Evolutionary conservation across 2,113 vertebrate genomes (phyloP).

Genomic region (Pristiophorus japonicus): DNA sequence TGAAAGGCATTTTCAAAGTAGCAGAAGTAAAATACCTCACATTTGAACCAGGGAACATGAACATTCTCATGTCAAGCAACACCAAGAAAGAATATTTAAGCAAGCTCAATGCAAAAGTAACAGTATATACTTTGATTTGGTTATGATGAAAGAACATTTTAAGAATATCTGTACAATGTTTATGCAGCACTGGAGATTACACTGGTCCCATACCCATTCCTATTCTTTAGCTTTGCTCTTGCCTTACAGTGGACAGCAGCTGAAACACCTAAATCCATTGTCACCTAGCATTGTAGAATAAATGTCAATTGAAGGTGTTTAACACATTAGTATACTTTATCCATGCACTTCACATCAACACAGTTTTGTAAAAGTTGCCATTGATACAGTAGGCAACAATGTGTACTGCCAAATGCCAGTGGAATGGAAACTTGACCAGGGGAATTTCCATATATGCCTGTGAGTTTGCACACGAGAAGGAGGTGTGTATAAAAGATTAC

Average conservation of each 20-base stretch:
- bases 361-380: background rate
- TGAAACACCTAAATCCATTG: background rate
- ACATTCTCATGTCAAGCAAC: background rate
- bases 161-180: too few relatives aligned
- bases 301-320: background rate
- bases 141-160: background rate
- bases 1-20: constrained; percentile 29
- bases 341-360: background rate
- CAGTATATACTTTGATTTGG: background rate
- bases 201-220: constrained; percentile 19
- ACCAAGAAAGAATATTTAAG: background rate
- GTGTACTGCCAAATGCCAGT: background rate
- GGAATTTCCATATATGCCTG: background rate
- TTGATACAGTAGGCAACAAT: background rate
- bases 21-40: constrained; percentile 33
- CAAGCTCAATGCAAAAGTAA: background rate
- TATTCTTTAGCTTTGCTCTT: background rate
- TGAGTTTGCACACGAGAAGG: background rate
- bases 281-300: background rate
- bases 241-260: background rate
- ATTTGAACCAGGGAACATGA: constrained; percentile 18
- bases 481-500: background rate
- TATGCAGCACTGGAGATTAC: constrained; percentile 13
- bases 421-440: constrained; percentile 25
- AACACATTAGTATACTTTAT: background rate